phyloP scores from a whole-genome alignment of 2,797 vertebrate species.

The Discoglossus pictus region DNA sequence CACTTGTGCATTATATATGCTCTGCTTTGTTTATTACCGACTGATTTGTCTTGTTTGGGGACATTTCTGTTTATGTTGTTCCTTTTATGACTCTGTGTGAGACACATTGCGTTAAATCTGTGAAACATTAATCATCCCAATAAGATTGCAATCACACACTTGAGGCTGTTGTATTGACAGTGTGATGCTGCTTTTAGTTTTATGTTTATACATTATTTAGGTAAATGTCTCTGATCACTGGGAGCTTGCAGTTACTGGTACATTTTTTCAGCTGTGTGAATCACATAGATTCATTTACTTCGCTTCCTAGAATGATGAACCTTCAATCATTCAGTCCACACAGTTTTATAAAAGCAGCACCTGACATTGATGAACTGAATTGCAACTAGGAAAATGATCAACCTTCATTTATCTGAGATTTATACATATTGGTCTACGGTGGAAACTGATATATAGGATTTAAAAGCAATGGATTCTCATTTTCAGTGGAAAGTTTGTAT shows the following conservation, averaged over 20 bases:
- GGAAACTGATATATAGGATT: too few relatives aligned
- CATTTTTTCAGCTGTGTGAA: not conserved
- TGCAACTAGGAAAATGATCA: not conserved
- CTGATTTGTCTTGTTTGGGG: too few relatives aligned
- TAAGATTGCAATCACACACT: not conserved
- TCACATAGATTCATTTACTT: conserved; percentile 2
- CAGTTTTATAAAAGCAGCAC: not conserved
- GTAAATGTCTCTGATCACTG: not conserved
- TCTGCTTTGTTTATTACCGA: too few relatives aligned
- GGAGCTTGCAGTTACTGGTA: not conserved
- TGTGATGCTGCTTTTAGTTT: not conserved
- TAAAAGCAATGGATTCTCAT: too few relatives aligned
- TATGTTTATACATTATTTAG: not conserved
- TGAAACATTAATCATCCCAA: too few relatives aligned
- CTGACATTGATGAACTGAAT: not conserved
- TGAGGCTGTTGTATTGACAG: not conserved
- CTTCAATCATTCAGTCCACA: not conserved
- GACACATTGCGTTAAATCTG: too few relatives aligned
- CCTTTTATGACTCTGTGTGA: too few relatives aligned
- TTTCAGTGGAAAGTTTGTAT: too few relatives aligned
- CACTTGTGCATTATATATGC: too few relatives aligned
- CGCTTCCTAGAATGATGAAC: not conserved
- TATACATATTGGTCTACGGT: too few relatives aligned
- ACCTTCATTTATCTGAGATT: too few relatives aligned
- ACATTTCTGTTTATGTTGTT: too few relatives aligned